Base-by-base conservation (phyloP, 2,797 vertebrate genomes). In the Centroberyx gerrardi region DNA sequence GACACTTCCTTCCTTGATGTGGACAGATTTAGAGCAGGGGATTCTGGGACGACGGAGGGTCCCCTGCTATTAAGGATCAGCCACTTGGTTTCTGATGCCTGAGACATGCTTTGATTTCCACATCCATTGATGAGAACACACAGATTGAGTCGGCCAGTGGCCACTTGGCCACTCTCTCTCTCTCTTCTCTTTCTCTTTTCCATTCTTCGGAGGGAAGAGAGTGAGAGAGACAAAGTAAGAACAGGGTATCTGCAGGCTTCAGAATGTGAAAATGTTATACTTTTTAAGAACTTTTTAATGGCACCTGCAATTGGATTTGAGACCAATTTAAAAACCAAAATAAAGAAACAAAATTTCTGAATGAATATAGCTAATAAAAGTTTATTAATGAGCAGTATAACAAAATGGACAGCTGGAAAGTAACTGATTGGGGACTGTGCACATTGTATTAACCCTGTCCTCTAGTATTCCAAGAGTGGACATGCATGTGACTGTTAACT, bases 91-190 rank as follows among this genome's bases (percentile, higher is more conserved):
- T 28, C 68, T 28, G 58, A 77, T 71, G 67, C 62, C 13, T 13
- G 33, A 75, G 70, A 51, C 71, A 18, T 10, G 18, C 71, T 83
- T 76, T 70, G 74, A 80, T 64, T 87, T 55, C 29, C 31, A 70
- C 68, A 31, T 76, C 71, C 68, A 63, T 74, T 89, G 82, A 84
- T 80, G 79, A 84, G 81, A 76, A 78, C 59, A 36, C 69, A 65
- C 48, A 51, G 55, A 31, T 15, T 17, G 15, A 33, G 14, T 36
- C 55, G 1, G 3, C 15, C 14, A 33, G 65, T 42, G 66, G 64
- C 76, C 68, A 52, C 80, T 59, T 58, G 52, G 69, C 68, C 74
- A 72, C 64, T 67, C 71, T 82, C 64, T 28, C 3, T 54, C 74
- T 74, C 4, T 44, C 40, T 80, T 5, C 67, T 22, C 3, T 58